A percentile compares a stretch with the other conserved stretches of the same genome.
Evolutionary conservation across 2,113 vertebrate species (phyloP).

Genomic region (human (Homo sapiens)): DNA sequence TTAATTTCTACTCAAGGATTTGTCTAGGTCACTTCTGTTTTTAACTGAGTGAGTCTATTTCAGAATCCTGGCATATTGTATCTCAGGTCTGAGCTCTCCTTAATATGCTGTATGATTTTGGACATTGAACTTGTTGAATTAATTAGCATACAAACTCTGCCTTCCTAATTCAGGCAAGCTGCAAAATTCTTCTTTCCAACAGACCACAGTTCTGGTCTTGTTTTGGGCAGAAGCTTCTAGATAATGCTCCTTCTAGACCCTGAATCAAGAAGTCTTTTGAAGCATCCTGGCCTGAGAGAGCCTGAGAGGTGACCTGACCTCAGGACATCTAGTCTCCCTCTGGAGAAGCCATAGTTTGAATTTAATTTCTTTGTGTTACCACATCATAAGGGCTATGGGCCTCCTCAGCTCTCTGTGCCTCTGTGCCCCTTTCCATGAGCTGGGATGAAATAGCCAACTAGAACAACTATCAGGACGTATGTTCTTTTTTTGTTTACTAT

Average conservation of each 20-base stretch:
- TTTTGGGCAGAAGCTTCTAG: neutral
- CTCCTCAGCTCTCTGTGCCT: neutral
- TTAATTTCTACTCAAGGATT: neutral
- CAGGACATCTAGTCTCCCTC: neutral
- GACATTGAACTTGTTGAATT: neutral
- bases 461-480: too few species aligned
- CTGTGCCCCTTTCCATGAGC: neutral
- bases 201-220: neutral
- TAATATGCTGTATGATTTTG: neutral
- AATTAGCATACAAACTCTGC: neutral
- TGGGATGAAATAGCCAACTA: neutral
- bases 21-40: slow-evolving; percentile 13
- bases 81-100: neutral
- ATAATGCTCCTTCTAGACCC: neutral
- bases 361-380: neutral
- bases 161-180: neutral
- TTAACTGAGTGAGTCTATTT: neutral
- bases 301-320: neutral
- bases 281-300: neutral
- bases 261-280: neutral
- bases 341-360: neutral
- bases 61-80: neutral
- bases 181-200: neutral
- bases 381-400: neutral
- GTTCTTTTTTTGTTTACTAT: neutral